Evolutionary conservation across 2,888 invertebrate genomes (phyloP), one percentile per base, ranked within the genome.

Genomic region (Notocelia uddmanniana): DNA sequence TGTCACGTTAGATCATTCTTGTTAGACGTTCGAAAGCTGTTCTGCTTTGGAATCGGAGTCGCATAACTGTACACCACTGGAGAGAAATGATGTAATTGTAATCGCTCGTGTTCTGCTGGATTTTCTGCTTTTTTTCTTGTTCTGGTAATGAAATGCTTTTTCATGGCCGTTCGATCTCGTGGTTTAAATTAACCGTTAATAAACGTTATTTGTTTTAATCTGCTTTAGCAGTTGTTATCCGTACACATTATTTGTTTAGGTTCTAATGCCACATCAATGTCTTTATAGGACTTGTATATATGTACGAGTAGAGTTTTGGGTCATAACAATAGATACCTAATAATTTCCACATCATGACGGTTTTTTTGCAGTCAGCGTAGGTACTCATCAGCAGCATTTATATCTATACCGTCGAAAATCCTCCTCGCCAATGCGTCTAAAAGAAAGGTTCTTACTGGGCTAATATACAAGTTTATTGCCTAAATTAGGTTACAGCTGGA

Each of bases 1-100:
- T 89, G 92, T 92, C 93, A 93, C 93, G 92, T 93, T 93, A 93
- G 93, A 93, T 93, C 92, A 93, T 91, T 92, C 90, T 91, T 86
- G 91, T 89, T 89, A 90, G 91, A 88, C 79, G 87, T 87, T 91
- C 85, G 92, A 93, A 92, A 93, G 91, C 91, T 87, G 88, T 85
- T 87, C 87, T 85, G 87, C 80, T 89, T 87, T 84, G 79, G 87
- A 83, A 91, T 84, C 84, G 82, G 79, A 90, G 85, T 84, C 89
- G 88, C 88, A 88, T 92, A 92, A 92, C 93, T 91, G 92, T 92
- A 88, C 76, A 81, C 78, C 74, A 54, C 52, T 37, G 77, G 81
- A 79, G 85, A 82, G 85, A 86, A 88, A 88, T 93, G 84, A 93
- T 88, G 91, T 92, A 92, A 92, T 89, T 85, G 85, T 83, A 80